These are phyloP conservation scores for Catharus fuscescens DNA, from an alignment of 2,113 vertebrate species.

Conservation along the genomic window DNA sequence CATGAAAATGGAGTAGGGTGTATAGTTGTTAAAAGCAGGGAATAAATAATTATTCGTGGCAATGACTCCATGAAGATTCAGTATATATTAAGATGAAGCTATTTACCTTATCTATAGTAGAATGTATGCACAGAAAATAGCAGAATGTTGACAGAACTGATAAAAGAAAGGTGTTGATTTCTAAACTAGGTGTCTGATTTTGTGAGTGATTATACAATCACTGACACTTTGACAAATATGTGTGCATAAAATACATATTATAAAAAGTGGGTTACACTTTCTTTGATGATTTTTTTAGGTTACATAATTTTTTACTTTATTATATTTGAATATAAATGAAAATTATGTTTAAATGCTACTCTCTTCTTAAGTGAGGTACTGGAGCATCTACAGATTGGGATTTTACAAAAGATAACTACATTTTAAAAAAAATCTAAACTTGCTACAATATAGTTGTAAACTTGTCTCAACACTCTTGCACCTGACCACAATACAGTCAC, in stretches of 20 bases:
- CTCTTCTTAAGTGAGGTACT: background rate
- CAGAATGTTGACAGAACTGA: background rate
- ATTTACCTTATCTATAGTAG: background rate
- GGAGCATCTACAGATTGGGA: background rate
- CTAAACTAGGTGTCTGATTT: background rate
- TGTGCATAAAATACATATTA: background rate
- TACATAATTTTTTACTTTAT: background rate
- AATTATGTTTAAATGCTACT: background rate
- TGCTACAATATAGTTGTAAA: background rate
- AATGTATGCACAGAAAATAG: background rate
- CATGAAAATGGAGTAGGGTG: accelerated
- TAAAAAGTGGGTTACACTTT: background rate
- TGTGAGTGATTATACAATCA: background rate
- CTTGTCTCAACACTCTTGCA: background rate
- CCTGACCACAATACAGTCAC: background rate
- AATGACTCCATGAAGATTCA: background rate
- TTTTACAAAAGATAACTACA: background rate
- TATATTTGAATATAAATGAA: background rate
- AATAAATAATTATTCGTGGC: background rate
- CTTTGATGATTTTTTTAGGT: background rate
- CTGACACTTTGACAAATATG: accelerated
- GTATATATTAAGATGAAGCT: background rate
- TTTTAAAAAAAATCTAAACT: background rate
- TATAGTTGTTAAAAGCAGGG: background rate
- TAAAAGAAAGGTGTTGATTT: background rate